Percentiles rank a stretch among this genome's conserved stretches.
Evolutionary conservation across 1,140 invertebrate species (phyloP).

Genomic region (Drosophila bocki): DNA sequence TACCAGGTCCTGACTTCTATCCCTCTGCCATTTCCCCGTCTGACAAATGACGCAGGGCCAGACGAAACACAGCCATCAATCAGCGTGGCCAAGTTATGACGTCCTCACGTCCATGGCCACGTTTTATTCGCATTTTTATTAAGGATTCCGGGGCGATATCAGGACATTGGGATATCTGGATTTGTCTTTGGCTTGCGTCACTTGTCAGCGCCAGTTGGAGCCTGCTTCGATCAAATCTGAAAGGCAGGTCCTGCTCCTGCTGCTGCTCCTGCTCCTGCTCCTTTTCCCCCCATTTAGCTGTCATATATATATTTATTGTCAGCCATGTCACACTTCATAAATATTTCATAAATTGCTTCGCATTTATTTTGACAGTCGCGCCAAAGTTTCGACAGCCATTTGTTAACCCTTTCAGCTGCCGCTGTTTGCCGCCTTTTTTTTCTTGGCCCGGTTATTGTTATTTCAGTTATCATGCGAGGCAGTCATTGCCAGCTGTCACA

Average conservation of each 20-base stretch:
- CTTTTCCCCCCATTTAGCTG: not conserved
- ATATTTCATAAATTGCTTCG: constrained; percentile 80
- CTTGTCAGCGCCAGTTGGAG: constrained; percentile 56
- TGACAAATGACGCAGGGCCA: constrained; percentile 67
- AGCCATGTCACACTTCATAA: constrained; percentile 73
- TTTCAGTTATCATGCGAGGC: constrained; percentile 70
- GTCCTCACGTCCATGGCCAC: constrained; percentile 51
- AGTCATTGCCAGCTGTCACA: constrained; percentile 81
- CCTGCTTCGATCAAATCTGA: constrained; percentile 20
- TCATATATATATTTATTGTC: constrained; percentile 68
- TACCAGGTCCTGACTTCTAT: not conserved
- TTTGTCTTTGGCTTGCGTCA: constrained; percentile 60
- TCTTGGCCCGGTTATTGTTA: constrained; percentile 52
- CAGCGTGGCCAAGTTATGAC: constrained; percentile 68
- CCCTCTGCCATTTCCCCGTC: not conserved
- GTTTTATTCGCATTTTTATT: constrained; percentile 46
- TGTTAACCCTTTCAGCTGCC: constrained; percentile 71
- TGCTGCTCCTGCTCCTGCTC: not conserved
- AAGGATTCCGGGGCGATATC: constrained; percentile 24
- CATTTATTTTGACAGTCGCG: constrained; percentile 69
- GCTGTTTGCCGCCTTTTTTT: constrained; percentile 31
- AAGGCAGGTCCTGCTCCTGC: not conserved
- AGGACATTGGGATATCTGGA: constrained; percentile 13
- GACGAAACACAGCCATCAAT: constrained; percentile 76
- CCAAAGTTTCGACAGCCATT: constrained; percentile 71